Evolutionary conservation across 2,888 invertebrate species (phyloP), one percentile per base, ranked within the genome.

Genomic region (Amblyteles armatorius): DNA sequence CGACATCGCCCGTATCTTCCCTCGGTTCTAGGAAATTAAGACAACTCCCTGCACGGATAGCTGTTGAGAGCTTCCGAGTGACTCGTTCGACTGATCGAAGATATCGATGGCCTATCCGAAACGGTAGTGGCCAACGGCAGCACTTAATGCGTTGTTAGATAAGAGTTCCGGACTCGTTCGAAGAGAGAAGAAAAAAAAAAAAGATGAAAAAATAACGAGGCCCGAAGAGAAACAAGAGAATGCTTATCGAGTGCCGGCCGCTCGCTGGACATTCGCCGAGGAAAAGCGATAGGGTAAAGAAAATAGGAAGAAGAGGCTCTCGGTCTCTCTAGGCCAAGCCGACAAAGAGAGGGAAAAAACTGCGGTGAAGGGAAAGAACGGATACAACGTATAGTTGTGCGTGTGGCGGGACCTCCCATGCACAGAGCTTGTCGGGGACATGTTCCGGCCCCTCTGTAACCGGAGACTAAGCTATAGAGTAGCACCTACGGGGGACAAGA

Each of bases 361-460:
- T 9, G 26, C 11, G 26, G 57, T 11, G 52, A 74, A 74, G 60
- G 63, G n/a, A 22, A 55, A 67, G 26, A 81, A 73, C 60, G 77
- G 50, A 72, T 81, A 55, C 57, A 33, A 48, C 3, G 22, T 48
- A 63, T 11, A 48, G 40, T 60, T 5, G 26, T 65, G 85, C 82
- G 86, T 82, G 86, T 83, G 87, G 87, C 77, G 69, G 40, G 87
- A 87, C 87, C 87, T 83, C 87, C 87, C 87, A 82, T 83, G 72
- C 40, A 76, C 79, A 22, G 48, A 73, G 80, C 84, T 81, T 81
- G 82, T 86, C 85, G 83, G 80, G 79, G 72, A 73, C 86, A 76
- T 85, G 68, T 79, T 80, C 82, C 82, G 52, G 48, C 71, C 69
- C 73, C 55, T 71, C 68, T 76, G 87, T 86, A 88, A 88, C 65